Base-by-base conservation (phyloP, 37 sponge, comb jelly and placozoan species). In the Beroe ovata region DNA sequence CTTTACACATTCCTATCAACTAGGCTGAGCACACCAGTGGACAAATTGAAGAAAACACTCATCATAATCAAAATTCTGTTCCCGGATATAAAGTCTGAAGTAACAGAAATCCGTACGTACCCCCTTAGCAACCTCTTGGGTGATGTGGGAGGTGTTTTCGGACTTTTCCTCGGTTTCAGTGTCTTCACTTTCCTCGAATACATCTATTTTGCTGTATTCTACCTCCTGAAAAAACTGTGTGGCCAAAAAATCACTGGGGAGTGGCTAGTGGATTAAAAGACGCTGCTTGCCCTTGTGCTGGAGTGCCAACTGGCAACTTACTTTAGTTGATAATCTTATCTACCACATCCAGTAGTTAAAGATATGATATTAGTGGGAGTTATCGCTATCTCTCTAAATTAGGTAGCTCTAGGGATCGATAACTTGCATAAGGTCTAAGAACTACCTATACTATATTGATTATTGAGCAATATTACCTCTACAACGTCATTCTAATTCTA, bases 61-160 rank as follows among this genome's bases (percentile, higher is more conserved):
- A 66, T 66, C 16, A 18, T 18, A 26, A 1, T 66, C 19, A 26
- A 30, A 4, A 30, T 66, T 1, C 18, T 66, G 35, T 66, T 66
- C 36, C 69, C 69, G 2, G 30, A 30, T 37, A 66, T 37, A 18
- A 66, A 29, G 69, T 29, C 16, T 3, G 35, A 29, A 3, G 69
- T 66, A 1, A 32, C 25, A 30, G 69, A 66, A 16, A 30, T 66
- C 33, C 29, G 35, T 4, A 66, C 69, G 8, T 66, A 66, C 35
- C 25, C 69, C 14, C 14, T 66, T 2, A 66, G 30, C 69, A 66
- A 66, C 36, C 30, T 29, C 6, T 32, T 66, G 69, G 69, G 69
- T 1, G 69, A 66, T 66, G 69, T 66, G 18, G 69, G 69, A 8
- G 69, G 69, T 6, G 69, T 66, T 18, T 66, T 66, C 2, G 69